Conservation (phyloP, 2,113 vertebrate genomes). For the Campylomormyrus numenius region DNA sequence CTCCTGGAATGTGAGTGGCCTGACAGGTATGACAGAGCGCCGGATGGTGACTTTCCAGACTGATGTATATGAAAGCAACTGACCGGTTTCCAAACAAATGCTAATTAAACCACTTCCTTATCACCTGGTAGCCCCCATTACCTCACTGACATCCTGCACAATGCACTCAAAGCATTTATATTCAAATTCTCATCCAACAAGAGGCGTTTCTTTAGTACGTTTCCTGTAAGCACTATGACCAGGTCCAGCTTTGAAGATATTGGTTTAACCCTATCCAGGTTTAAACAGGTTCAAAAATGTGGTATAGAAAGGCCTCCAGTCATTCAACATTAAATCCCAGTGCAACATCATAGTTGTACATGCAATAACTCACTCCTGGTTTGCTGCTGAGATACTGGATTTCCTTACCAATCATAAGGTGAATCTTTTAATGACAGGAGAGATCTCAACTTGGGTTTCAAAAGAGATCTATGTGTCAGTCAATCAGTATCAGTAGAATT, state of each 20-base stretch:
- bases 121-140: not conserved
- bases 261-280: not conserved
- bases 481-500: not conserved
- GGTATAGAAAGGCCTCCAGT: not conserved
- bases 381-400: not conserved
- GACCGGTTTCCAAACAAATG: not conserved
- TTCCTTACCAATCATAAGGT: not conserved
- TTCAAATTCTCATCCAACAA: not conserved
- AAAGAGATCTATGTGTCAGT: not conserved
- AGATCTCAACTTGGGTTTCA: not conserved
- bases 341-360: not conserved
- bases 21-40: not conserved
- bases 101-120: not conserved
- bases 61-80: not conserved
- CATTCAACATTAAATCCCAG: not conserved
- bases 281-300: not conserved
- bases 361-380: not conserved
- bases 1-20: not conserved
- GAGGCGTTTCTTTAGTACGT: not conserved
- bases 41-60: not conserved
- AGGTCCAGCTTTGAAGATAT: not conserved
- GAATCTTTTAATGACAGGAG: not conserved
- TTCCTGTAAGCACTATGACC: not conserved
- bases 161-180: not conserved
- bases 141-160: not conserved